Conservation (phyloP, 2,888 invertebrate species). For the Eilema sororculum region DNA sequence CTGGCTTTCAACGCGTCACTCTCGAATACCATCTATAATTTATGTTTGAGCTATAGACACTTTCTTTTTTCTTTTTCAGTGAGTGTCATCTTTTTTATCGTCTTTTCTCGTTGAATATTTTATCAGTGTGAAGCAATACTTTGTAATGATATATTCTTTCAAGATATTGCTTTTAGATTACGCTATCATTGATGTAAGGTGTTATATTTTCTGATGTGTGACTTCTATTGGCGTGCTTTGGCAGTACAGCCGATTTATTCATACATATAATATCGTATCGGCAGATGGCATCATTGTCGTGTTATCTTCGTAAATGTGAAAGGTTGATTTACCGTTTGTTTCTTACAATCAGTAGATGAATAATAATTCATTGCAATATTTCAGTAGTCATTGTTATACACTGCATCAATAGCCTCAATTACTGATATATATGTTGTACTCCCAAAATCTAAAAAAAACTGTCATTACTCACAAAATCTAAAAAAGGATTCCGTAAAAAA, state of each 20-base stretch:
- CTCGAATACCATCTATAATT: constrained; percentile 24
- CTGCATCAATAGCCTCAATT: no score
- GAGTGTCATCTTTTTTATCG: constrained; percentile 7
- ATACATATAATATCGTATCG: background rate
- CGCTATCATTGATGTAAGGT: background rate
- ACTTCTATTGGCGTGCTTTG: background rate
- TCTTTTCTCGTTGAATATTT: constrained; percentile 13
- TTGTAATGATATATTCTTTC: background rate
- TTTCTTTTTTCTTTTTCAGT: constrained; percentile 3
- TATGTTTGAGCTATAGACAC: constrained; percentile 17
- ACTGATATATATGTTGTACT: background rate
- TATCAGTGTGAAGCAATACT: background rate
- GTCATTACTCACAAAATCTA: background rate
- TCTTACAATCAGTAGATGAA: background rate
- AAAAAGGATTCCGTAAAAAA: constrained; percentile 11
- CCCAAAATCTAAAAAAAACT: no score
- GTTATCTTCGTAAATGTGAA: background rate
- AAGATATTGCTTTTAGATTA: constrained; percentile 1
- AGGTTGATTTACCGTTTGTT: background rate
- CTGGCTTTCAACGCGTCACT: constrained; percentile 16
- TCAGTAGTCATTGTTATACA: no score
- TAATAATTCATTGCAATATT: no score
- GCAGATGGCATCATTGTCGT: background rate
- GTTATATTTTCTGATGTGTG: background rate
- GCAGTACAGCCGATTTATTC: background rate